phyloP scores from a whole-genome alignment of 2,113 vertebrate species.

The Aegotheles bennettii region DNA sequence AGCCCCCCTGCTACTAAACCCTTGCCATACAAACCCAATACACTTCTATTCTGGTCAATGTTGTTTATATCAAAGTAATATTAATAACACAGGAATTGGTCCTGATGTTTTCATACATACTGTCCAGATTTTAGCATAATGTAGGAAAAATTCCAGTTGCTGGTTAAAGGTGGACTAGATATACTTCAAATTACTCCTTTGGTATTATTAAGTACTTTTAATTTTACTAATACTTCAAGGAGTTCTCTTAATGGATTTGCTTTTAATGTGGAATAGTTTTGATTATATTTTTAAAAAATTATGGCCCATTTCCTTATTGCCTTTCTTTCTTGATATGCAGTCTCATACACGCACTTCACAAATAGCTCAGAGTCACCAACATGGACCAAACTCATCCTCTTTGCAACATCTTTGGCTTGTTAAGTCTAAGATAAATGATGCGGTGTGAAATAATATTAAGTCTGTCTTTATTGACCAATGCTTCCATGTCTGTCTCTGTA shows the following conservation, averaged over 20 bases:
- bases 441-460: background rate
- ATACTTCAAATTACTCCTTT: background rate
- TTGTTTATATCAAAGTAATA: background rate
- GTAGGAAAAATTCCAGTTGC: background rate
- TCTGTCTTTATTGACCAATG: background rate
- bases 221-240: background rate
- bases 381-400: background rate
- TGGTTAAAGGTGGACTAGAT: background rate
- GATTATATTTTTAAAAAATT: background rate
- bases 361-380: background rate
- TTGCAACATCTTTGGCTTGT: background rate
- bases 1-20: background rate
- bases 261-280: background rate
- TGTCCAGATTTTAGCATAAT: background rate
- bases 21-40: background rate
- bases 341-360: background rate
- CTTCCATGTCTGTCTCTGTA: background rate
- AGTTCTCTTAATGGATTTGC: background rate
- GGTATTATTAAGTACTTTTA: background rate
- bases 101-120: background rate
- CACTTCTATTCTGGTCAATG: background rate
- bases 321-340: background rate
- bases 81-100: background rate
- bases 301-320: background rate
- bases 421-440: background rate